Base-by-base conservation (phyloP, 2,888 invertebrate genomes). In the Dascillus cervinus region DNA sequence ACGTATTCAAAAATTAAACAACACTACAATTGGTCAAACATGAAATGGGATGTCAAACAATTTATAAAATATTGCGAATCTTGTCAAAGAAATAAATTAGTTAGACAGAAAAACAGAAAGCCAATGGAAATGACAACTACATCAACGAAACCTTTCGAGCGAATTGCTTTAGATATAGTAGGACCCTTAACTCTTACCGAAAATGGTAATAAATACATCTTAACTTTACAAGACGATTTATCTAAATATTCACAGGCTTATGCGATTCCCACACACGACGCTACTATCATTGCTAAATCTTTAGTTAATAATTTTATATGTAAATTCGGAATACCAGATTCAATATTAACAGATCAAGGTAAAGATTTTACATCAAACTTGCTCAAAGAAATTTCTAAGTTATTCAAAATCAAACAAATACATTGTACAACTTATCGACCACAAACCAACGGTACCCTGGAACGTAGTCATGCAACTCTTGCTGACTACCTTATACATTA, bases 111-210 rank as follows among this genome's bases (percentile, higher is more conserved):
- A n/a, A 42, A 29, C 13, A 40, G 39, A 26, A 29, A 35, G 27
- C 55, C 58, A 3, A 46, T 60, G 52, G 47, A 51, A 40, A 50
- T 53, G 8, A 56, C 54, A 1, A 46, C 46, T 0, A 52, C 55
- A 5, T 29, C 35, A n/a, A 34, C 35, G 13, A 41, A 49, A 32
- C 46, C 52, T 3, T 52, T 55, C 13, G 45, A 56, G 39, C 40
- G 41, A 39, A 32, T 56, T 4, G 39, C 47, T 3, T 10, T 59
- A 6, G 58, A 60, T 24, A 49, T 60, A 2, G 56, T 58, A 14
- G 56, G 53, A 6, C 57, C 56, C 2, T 31, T 60, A 31, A 42
- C 51, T 2, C 17, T 47, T 19, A 51, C 56, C 0, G 41, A 48
- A 32, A 23, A 37, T 4, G 53, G 50, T 10, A 57, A 58, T 33